A percentile compares a stretch with the other conserved stretches of the same genome.
Conservation (phyloP, 2,113 vertebrate genomes). For the Paradoxurus hermaphroditus region DNA sequence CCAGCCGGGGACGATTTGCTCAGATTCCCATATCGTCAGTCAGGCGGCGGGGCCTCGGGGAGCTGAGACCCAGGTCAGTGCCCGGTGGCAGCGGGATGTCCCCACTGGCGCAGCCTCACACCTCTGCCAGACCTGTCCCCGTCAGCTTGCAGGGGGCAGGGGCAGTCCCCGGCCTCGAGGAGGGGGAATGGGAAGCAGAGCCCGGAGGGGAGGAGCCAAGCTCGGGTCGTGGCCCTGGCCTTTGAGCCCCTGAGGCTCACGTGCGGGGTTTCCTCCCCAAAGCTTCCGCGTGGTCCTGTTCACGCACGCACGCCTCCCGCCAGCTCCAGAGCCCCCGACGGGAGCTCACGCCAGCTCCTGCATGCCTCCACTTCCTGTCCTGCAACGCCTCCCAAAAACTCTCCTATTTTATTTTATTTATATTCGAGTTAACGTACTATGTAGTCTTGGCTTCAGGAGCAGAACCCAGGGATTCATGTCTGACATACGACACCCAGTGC, state of each 20-base stretch:
- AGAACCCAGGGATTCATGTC: too few relatives aligned
- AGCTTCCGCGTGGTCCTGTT: background rate
- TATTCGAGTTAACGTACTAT: too few relatives aligned
- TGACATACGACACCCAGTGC: too few relatives aligned
- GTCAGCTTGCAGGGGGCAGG: accelerated
- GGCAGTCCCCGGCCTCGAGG: background rate
- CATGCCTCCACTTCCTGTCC: accelerated
- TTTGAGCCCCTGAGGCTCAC: background rate
- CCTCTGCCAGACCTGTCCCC: background rate
- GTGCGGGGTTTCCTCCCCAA: accelerated
- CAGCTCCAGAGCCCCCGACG: background rate
- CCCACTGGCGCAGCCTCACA: accelerated
- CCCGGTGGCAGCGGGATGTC: background rate
- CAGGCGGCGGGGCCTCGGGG: background rate
- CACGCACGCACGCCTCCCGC: background rate
- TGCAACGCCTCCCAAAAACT: background rate
- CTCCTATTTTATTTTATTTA: too few relatives aligned
- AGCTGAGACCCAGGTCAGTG: background rate
- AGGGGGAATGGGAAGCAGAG: too few relatives aligned
- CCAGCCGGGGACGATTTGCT: background rate
- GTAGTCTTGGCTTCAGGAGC: too few relatives aligned
- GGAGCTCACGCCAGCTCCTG: too few relatives aligned
- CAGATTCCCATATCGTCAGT: background rate
- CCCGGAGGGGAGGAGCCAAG: background rate
- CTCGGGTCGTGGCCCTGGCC: accelerated